Evolutionary conservation across 1,140 invertebrate species (phyloP).

Genomic region (Pseudoatta argentina): DNA sequence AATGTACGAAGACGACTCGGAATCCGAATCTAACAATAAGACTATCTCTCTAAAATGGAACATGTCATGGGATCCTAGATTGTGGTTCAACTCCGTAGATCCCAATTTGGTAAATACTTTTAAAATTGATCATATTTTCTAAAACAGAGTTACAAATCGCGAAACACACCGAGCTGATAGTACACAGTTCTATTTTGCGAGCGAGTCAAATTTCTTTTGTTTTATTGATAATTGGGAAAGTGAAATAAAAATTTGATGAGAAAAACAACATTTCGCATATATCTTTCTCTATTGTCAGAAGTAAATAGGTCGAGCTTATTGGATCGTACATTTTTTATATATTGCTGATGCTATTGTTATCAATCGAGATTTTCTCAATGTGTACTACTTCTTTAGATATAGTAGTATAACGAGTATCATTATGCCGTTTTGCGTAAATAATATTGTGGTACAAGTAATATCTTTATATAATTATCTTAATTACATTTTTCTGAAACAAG

Average conservation of each 20-base stretch:
- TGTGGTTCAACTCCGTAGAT: slow-evolving; percentile 75
- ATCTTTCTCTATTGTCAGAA: not conserved
- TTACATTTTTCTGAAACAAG: not conserved
- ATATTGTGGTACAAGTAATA: not conserved
- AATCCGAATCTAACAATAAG: not conserved
- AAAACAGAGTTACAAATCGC: not conserved
- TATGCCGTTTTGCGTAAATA: not conserved
- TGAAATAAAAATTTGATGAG: slow-evolving; percentile 14
- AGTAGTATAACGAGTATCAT: not conserved
- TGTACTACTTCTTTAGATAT: not conserved
- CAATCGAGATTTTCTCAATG: not conserved
- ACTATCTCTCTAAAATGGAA: not conserved
- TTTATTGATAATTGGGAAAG: not conserved
- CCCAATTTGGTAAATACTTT: slow-evolving; percentile 74
- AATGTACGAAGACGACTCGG: slow-evolving; percentile 20
- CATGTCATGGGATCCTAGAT: slow-evolving; percentile 63
- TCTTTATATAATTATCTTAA: not conserved
- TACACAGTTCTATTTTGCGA: not conserved
- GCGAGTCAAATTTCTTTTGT: not conserved
- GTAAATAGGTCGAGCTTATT: not conserved
- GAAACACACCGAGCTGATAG: not conserved
- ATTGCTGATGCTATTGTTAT: slow-evolving; percentile 33
- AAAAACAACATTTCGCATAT: slow-evolving; percentile 5
- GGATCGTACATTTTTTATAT: slow-evolving; percentile 11
- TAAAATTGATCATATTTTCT: not conserved